Evolutionary conservation across 2,113 vertebrate species (phyloP), one percentile per base, ranked within the genome.

Genomic region (Nyctereutes procyonoides): DNA sequence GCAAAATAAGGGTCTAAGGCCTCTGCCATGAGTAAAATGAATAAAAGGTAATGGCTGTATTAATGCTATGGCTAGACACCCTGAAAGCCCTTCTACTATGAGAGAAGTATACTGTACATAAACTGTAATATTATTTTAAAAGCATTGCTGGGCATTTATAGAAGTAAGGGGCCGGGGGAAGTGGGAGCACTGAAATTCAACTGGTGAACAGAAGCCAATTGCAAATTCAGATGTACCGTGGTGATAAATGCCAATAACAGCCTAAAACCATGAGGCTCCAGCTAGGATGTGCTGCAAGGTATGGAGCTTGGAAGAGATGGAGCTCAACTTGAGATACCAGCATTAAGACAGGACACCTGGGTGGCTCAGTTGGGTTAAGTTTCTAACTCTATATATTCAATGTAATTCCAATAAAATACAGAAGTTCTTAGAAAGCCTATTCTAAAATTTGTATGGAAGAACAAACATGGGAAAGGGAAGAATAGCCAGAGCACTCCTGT

Each of bases 371-470:
- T 20, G 17, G 67, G 67, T 69, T 20, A 69, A 69, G n/a, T 35
- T 16, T 19, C 67, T n/a, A 69, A 35, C 32, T 35, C 67, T 77
- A 74, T 88, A 60, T 60, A 22, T 43, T 65, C 28, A 55, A n/a
- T 35, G 16, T 35, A 69, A 77, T 91, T 93, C 69, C 16, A 93
- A 71, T 48, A 20, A 80, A 83, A 87, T 67, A 38, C 5, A 79
- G 6, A 92, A 32, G 20, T 67, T 86, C 38, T 86, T 77, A 71
- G 28, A 15, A 83, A 95, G 20, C 56, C 58, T 13, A 89, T 58
- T 76, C 43, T 93, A 87, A 93, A 97, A 90, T 67, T 35, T 71
- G 43, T 22, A 32, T 16, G 12, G 83, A 51, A 71, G 67, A 90
- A 65, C 26, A 93, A 53, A 20, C 38, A 48, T 19, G 43, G 43